Evolutionary conservation across 2,797 vertebrate species (phyloP).

Genomic region (Coccyzus lansbergi): DNA sequence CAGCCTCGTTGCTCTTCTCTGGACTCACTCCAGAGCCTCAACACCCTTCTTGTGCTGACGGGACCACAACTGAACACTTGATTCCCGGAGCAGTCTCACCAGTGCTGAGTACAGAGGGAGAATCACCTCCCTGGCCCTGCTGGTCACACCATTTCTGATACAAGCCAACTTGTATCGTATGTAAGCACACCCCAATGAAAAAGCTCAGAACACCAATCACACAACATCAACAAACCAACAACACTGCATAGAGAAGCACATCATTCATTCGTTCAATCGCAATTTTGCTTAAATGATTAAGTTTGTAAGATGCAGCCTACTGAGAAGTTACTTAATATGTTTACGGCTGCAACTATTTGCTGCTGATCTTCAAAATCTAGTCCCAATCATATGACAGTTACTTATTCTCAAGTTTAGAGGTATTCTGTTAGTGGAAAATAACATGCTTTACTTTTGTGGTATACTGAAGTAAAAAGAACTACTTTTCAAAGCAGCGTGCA

Average conservation of each 20-base stretch:
- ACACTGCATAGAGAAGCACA: accelerated
- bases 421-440: neutral
- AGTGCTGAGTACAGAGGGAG: too few relatives aligned
- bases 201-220: neutral
- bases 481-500: neutral
- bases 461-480: neutral
- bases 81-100: too few relatives aligned
- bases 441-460: neutral
- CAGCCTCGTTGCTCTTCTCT: too few relatives aligned
- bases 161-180: too few relatives aligned
- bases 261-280: neutral
- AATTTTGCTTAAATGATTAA: neutral
- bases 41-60: too few relatives aligned
- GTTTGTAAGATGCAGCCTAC: neutral
- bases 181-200: too few relatives aligned
- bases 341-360: neutral
- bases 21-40: too few relatives aligned
- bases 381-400: neutral
- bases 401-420: neutral
- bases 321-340: neutral
- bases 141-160: too few relatives aligned
- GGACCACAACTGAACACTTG: too few relatives aligned
- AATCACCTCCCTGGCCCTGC: too few relatives aligned
- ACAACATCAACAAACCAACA: neutral
- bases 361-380: neutral